phyloP scores from a whole-genome alignment of 2,113 vertebrate species.

The Cephalopholis sonnerati region DNA sequence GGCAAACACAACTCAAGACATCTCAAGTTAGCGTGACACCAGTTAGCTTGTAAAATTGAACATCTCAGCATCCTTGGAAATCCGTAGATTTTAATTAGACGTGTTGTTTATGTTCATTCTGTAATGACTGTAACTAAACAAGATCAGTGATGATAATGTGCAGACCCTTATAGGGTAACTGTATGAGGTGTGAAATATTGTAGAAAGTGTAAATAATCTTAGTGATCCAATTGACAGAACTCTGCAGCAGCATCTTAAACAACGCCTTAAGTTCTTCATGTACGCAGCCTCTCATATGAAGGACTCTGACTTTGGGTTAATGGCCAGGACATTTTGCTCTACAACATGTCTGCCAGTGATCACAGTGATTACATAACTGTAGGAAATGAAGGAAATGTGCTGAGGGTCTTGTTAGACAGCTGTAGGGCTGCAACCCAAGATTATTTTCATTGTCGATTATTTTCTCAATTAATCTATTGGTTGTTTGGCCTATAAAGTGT shows the following conservation, averaged over 20 bases:
- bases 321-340: not conserved
- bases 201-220: not conserved
- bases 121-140: not conserved
- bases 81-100: conserved; percentile 22
- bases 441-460: no score
- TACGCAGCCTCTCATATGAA: not conserved
- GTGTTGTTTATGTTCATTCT: conserved; percentile 15
- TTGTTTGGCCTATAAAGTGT: no score
- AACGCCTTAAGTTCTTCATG: conserved; percentile 29
- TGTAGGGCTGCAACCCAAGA: no score
- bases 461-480: no score
- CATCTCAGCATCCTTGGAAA: conserved; percentile 11
- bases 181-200: conserved; percentile 29
- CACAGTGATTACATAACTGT: not conserved
- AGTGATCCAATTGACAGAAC: conserved; percentile 6
- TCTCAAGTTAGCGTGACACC: conserved; percentile 7
- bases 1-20: not conserved
- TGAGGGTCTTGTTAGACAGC: not conserved
- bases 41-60: conserved; percentile 5
- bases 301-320: not conserved
- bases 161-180: conserved; percentile 31
- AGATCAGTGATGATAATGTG: conserved; percentile 8
- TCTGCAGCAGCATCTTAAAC: not conserved
- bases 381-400: not conserved
- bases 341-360: not conserved